These are phyloP conservation scores for Apodemus agrarius DNA, from an alignment of 2,797 vertebrate species.

Conservation along the genomic window DNA sequence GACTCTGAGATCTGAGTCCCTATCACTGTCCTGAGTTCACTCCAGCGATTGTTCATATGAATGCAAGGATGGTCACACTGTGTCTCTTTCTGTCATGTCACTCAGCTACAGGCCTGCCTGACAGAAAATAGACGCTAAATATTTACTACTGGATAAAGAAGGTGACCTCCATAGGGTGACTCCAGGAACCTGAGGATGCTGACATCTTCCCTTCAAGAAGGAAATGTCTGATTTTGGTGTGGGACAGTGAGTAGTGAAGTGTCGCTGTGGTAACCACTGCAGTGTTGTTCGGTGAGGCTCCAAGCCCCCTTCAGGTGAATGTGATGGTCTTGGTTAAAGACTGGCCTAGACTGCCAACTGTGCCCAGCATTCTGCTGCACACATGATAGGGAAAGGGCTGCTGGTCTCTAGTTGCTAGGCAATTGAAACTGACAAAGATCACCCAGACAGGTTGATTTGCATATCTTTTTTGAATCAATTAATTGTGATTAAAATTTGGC, in stretches of 20 bases:
- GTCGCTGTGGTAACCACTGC: background rate
- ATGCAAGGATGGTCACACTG: background rate
- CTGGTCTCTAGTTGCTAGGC: background rate
- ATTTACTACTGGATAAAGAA: background rate
- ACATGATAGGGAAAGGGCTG: rapidly evolving
- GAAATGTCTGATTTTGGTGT: background rate
- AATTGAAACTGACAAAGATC: background rate
- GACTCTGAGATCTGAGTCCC: background rate
- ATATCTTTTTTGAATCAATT: constrained; percentile 28
- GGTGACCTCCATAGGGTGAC: background rate
- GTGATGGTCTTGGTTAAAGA: background rate
- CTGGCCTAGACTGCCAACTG: too few species aligned
- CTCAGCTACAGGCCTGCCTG: background rate
- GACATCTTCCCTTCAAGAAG: background rate
- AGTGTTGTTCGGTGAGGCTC: background rate
- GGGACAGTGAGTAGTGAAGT: background rate
- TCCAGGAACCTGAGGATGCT: background rate
- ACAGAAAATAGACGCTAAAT: background rate
- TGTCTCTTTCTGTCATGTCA: background rate
- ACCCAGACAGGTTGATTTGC: background rate
- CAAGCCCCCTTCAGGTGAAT: background rate
- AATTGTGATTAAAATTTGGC: constrained; percentile 33
- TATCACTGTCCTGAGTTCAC: background rate
- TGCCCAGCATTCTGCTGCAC: rapidly evolving
- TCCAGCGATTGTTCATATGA: too few species aligned